Evolutionary conservation across 2,888 invertebrate species (phyloP), one percentile per base, ranked within the genome.

Genomic region (Dryomyza anilis): DNA sequence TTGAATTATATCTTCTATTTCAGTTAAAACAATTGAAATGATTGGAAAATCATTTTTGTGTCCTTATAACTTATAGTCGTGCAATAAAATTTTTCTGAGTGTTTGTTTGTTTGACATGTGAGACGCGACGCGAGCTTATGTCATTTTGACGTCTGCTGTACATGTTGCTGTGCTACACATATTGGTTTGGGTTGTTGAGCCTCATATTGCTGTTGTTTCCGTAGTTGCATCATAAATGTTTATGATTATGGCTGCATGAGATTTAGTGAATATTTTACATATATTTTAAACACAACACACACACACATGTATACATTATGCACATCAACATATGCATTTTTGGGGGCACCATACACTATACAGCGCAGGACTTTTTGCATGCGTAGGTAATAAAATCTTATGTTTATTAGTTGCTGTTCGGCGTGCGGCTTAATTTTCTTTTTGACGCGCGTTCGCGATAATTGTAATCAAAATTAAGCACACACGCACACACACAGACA

Each of bases 181-280:
- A n/a, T 4, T 45, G n/a, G 12, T n/a, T 10, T 48, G 33, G n/a
- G n/a, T n/a, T n/a, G 53, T 45, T 21, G 23, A n/a, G n/a, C n/a
- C 39, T 39, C 39, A 39, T 25, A 23, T 8, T 21, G 16, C 45
- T n/a, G 27, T 45, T 45, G 57, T 4, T 21, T 12, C 19, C n/a
- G n/a, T n/a, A n/a, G 71, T 71, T 71, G 71, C 72, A 71, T 76
- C 80, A 79, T 81, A 82, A 81, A 81, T 81, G 81, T 81, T 81
- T 81, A 81, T 79, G 82, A 79, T 81, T 81, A 82, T 82, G 78
- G 75, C 69, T 67, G 71, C 74, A 68, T 58, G 69, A 72, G 72
- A 72, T 72, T 72, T 72, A 72, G 69, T 70, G 69, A 69, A 68
- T 67, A 68, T 68, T 70, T 69, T 67, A 67, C 64, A 53, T n/a